Conservation (phyloP, 2,888 invertebrate species). For the Leucophenga montana region DNA sequence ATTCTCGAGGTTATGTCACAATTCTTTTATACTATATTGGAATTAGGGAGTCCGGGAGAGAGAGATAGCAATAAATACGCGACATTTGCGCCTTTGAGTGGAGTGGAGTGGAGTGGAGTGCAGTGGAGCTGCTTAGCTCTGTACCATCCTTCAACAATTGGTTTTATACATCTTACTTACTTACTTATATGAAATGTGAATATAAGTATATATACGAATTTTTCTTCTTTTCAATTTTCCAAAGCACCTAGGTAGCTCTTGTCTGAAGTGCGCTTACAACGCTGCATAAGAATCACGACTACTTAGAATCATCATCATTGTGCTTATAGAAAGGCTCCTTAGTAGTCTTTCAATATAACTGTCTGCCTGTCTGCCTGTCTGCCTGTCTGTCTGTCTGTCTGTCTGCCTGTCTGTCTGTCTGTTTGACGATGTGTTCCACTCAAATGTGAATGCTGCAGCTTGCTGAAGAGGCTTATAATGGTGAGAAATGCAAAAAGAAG, state of each 20-base stretch:
- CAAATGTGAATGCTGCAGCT: conserved; percentile 20
- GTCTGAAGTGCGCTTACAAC: conserved; percentile 7
- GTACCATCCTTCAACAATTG: conserved; percentile 47
- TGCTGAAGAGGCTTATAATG: conserved; percentile 53
- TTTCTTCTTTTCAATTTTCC: no score
- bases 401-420: conserved; percentile 2
- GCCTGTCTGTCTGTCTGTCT: not conserved
- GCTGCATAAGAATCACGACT: conserved; percentile 11
- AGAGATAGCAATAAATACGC: not conserved
- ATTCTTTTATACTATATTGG: not conserved
- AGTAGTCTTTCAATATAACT: not conserved
- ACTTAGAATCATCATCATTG: conserved; percentile 2
- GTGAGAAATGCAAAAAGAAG: conserved; percentile 31
- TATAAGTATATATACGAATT: no score
- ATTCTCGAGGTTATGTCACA: not conserved
- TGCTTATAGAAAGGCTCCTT: not conserved
- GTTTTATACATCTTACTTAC: conserved; percentile 37
- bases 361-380: no score
- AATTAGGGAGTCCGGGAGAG: not conserved
- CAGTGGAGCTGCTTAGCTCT: conserved; percentile 47
- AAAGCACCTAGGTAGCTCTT: conserved; percentile 11
- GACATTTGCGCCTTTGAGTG: not conserved
- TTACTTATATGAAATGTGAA: not conserved
- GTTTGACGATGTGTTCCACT: conserved; percentile 3
- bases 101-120: conserved; percentile 41